These are phyloP conservation scores for Helicoverpa assulta DNA, from an alignment of 2,888 invertebrate genomes.

Conservation along the genomic window DNA sequence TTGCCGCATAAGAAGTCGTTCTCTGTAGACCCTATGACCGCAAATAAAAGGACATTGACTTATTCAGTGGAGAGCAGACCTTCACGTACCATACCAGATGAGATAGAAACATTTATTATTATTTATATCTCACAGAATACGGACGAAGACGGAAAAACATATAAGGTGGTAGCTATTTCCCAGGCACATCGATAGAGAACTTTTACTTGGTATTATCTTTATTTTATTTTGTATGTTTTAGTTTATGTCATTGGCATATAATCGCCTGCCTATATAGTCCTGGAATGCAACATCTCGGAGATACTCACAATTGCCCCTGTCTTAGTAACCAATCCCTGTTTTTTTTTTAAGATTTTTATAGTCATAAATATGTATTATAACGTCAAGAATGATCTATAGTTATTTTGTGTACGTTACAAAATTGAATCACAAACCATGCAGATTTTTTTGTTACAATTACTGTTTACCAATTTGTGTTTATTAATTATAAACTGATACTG, in stretches of 20 bases:
- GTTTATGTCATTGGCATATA: constrained; percentile 33
- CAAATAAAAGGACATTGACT: not conserved
- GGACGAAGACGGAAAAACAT: constrained; percentile 33
- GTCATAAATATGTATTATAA: too few species aligned
- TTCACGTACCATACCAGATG: too few species aligned
- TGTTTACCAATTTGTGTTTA: too few species aligned
- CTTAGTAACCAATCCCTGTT: constrained; percentile 46
- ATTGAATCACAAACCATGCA: too few species aligned
- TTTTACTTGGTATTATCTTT: constrained; percentile 42
- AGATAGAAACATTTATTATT: constrained; percentile 31
- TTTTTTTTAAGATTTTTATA: too few species aligned
- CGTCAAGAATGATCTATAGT: too few species aligned
- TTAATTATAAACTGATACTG: too few species aligned
- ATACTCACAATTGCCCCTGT: constrained; percentile 27
- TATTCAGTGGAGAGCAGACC: too few species aligned
- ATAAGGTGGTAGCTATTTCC: constrained; percentile 34
- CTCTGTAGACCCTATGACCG: too few species aligned
- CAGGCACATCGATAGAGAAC: constrained; percentile 38
- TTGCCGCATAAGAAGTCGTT: too few species aligned
- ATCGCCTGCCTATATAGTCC: constrained; percentile 29
- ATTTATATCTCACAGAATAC: constrained; percentile 56
- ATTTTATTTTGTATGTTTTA: constrained; percentile 25
- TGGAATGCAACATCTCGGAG: constrained; percentile 38
- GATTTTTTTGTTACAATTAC: too few species aligned
- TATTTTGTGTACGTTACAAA: too few species aligned